Base-by-base conservation (phyloP, 2,113 vertebrate species). In the Perca schrenkii region DNA sequence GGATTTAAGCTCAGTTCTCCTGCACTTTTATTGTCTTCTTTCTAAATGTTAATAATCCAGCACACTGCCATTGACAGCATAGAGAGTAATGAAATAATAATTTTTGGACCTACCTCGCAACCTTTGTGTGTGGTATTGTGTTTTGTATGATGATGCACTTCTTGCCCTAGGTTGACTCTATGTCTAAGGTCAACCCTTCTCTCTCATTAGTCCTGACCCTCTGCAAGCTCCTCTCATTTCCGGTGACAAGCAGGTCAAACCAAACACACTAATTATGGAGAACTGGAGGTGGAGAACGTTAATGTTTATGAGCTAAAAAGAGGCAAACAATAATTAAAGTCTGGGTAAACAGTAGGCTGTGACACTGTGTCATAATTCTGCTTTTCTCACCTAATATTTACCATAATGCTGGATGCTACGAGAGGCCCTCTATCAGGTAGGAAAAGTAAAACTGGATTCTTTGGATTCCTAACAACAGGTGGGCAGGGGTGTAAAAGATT, bases 151-250 rank as follows among this genome's bases (percentile, higher is more conserved):
- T 40, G 79, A 82, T 78, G 83, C 72, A 77, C 67, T 79, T 28
- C 58, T 69, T 82, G 90, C 85, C 83, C 84, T 68, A 8, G 69
- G 84, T 69, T 87, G 87, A 89, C 86, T 91, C 64, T 25, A 25
- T 70, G 86, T 93, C 84, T 89, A 84, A 93, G 90, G 93, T 93
- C 86, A 54, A 87, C 69, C 90, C 87, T 53, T 83, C 84, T 82
- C 85, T 91, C 94, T 95, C 95, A 94, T 96, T 96, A 95, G 92
- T 77, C 86, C 75, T 90, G 88, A 95, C 91, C 92, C 89, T 43
- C 63, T 17, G 80, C 80, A 80, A 92, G 89, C 92, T 89, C 64
- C 83, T 88, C 88, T 93, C 93, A 90, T 91, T 84, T 89, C 56
- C 13, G 15, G 86, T 93, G 91, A 92, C 93, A 89, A 28, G 1